Percentiles rank a stretch among this genome's conserved stretches.
These are phyloP conservation scores for Hyphantria cunea DNA, from an alignment of 1,140 invertebrate genomes.

Conservation along the genomic window DNA sequence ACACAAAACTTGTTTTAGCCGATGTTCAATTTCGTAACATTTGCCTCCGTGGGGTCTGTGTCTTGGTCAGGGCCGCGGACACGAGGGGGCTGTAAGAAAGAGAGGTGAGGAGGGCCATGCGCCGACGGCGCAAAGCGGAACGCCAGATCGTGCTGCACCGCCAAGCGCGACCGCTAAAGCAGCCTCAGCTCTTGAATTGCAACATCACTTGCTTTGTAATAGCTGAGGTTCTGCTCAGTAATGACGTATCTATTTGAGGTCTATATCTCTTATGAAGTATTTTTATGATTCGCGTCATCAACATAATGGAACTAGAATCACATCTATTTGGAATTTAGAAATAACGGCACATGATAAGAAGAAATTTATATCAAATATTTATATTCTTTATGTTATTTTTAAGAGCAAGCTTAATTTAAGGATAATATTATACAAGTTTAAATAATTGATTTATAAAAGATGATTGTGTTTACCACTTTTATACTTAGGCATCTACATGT, in stretches of 20 bases:
- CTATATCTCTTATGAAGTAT: not conserved
- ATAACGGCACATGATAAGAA: not conserved
- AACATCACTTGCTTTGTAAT: constrained; percentile 67
- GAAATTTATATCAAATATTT: not conserved
- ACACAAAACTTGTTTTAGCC: constrained; percentile 36
- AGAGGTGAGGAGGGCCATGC: constrained; percentile 33
- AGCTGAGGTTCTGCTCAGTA: constrained; percentile 40
- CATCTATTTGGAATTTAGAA: too few species aligned
- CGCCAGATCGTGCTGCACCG: constrained; percentile 78
- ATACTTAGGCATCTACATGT: too few species aligned
- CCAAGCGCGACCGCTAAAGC: constrained; percentile 75
- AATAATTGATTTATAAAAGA: too few species aligned
- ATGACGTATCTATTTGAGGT: constrained; percentile 14
- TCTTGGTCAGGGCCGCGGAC: constrained; percentile 68
- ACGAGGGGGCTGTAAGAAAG: constrained; percentile 31
- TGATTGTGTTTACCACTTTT: too few species aligned
- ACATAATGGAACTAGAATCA: too few species aligned
- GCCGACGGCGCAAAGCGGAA: constrained; percentile 69
- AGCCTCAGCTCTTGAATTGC: constrained; percentile 69
- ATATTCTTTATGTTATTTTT: too few species aligned
- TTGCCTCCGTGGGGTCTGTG: constrained; percentile 54
- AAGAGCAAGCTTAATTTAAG: too few species aligned
- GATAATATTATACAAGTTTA: too few species aligned
- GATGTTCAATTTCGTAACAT: constrained; percentile 65
- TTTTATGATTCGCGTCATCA: not conserved